Base-by-base conservation (phyloP, 2,888 invertebrate genomes). In the Heteropelma amictum region DNA sequence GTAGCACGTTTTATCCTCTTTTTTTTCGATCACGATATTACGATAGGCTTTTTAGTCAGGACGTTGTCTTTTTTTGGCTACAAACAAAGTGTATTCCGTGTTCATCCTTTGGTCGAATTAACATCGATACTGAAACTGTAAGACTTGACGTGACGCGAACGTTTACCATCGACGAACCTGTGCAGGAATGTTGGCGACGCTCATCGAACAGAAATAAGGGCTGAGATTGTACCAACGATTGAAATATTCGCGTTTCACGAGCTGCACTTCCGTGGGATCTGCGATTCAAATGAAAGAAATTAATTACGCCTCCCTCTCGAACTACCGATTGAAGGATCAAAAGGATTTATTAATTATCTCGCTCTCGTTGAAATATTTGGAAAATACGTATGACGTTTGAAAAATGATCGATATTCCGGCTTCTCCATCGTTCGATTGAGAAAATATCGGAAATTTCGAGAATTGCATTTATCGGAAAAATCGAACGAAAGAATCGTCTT, bases 181-280 rank as follows among this genome's bases (percentile, higher is more conserved):
- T 4, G 92, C 87, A 0, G 96, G 95, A 8, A 96, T 90, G 60
- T 93, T 92, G 0, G 95, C 92, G n/a, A 93, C 88, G 0, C 94
- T 93, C 82, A 94, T 88, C 0, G 96, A 95, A 6, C 92, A 92
- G 86, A 94, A 96, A 84, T 96, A 96, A 0, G 96, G 93, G 83
- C 94, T 94, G 17, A 96, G 86, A 1, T 93, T 92, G 84, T 96
- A 96, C 96, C 96, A 96, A 53, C 94, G 92, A 87, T 96, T 96
- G 85, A 96, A 96, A 83, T 96, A 93, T 85, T 96, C 96, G 53
- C 95, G 90, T 86, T 95, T 96, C 7, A 96, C 88, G 14, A 95
- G 89, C 80, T 93, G 93, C 0, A 96, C 93, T 90, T 96, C 95
- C 45, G 90, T 91, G 14, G 96, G 96, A 92, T 95, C 96, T 96